Base-by-base conservation (phyloP, 92 coral and sea anemone genomes). In the Scolanthus callimorphus region DNA sequence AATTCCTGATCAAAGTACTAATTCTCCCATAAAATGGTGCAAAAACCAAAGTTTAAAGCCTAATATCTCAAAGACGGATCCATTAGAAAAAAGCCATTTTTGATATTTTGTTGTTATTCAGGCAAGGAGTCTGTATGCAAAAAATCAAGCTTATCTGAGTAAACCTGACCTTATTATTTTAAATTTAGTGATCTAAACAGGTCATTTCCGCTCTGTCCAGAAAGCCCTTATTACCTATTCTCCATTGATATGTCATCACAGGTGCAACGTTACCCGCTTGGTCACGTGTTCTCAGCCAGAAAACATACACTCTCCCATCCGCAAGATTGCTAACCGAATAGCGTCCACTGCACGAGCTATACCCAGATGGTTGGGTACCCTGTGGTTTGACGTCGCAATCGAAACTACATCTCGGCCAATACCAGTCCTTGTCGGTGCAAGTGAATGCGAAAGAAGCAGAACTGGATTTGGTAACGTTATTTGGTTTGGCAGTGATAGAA, bases 261-360 rank as follows among this genome's bases (percentile, higher is more conserved):
- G 29, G 31, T 1, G 74, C 97, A 50, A 55, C 71, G 77, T 89
- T 89, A 9, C 92, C 89, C 29, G 83, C 86, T 25, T 57, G 51
- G 37, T 89, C 97, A 17, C 73, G 83, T 53, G 89, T 72, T 39
- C 71, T 75, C 2, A 85, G 88, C 31, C 67, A 57, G 46, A 89
- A 85, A 22, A 55, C 69, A 45, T 85, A 82, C 29, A 44, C 49
- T 3, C 27, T 27, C 19, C 79, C 77, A 60, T 82, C 77, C 19
- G 49, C 59, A 13, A 88, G 69, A 39, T 55, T 62, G 27, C 19
- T 53, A 9, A 24, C 74, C 31, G 55, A 28, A 45, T 51, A 82
- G 0, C 77, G 27, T n/a, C 19, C 52, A 51, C 68, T 69, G 45
- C 94, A 85, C 24, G 55, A 48, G 3, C 66, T 41, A 56, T 64